Evolutionary conservation across 2,113 vertebrate genomes (phyloP).

Genomic region (Paratilapia polleni): DNA sequence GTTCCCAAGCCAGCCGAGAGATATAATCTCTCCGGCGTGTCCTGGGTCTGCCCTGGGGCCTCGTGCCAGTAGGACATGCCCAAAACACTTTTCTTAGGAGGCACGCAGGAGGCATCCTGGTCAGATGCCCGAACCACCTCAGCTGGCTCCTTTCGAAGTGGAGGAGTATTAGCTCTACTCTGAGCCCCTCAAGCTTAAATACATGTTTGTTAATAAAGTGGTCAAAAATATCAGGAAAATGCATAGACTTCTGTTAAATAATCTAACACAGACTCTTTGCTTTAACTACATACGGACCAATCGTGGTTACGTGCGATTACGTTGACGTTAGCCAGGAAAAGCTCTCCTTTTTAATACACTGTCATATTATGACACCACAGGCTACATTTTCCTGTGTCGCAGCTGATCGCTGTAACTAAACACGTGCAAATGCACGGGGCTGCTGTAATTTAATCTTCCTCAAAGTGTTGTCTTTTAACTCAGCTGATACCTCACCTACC

Average conservation of each 20-base stretch:
- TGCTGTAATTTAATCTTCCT: slow-evolving; percentile 45
- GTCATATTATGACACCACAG: neutral
- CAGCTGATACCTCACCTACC: slow-evolving; percentile 19
- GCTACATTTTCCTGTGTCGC: neutral
- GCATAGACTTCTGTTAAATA: neutral
- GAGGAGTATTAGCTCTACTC: no score
- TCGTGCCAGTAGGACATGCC: neutral
- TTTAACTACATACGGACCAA: neutral
- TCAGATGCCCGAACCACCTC: neutral
- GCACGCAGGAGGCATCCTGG: neutral
- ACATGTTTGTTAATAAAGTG: neutral
- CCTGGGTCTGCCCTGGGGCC: neutral
- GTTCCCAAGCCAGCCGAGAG: neutral
- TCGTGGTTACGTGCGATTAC: neutral
- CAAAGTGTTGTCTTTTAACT: slow-evolving; percentile 31
- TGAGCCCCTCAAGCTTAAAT: no score
- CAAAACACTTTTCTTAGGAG: neutral
- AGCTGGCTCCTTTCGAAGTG: neutral
- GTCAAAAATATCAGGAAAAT: neutral
- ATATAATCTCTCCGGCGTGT: neutral
- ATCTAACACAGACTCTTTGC: neutral
- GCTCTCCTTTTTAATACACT: neutral
- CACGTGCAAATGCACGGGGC: neutral
- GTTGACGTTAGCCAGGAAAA: no score
- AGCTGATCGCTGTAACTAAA: neutral